Conservation (phyloP, 2,888 invertebrate genomes). For the Zaprionus lineosus region DNA sequence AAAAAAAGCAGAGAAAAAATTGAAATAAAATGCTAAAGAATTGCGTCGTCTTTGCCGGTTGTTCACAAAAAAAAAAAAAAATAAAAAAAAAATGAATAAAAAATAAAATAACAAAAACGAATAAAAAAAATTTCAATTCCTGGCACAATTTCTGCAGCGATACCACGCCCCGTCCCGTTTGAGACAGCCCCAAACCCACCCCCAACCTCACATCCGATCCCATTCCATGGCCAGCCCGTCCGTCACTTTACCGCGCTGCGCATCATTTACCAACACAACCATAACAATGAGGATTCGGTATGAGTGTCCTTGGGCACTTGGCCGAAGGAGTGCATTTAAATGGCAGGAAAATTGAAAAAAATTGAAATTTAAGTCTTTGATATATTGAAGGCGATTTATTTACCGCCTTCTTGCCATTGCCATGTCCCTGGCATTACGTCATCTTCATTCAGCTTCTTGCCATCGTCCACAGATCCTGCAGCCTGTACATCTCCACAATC, state of each 20-base stretch:
- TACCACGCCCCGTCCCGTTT: slow-evolving; percentile 47
- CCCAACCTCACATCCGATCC: neutral
- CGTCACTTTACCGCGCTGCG: slow-evolving; percentile 26
- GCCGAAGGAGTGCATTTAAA: slow-evolving; percentile 77
- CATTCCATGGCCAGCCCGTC: too few relatives aligned
- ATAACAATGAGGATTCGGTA: slow-evolving; percentile 56
- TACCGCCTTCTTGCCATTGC: slow-evolving; percentile 49
- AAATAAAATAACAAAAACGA: slow-evolving; percentile 30
- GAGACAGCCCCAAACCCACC: slow-evolving; percentile 1
- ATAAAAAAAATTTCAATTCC: slow-evolving; percentile 66
- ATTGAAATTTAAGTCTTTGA: slow-evolving; percentile 81
- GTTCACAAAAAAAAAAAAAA: slow-evolving; percentile 33
- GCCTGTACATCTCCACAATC: too few relatives aligned
- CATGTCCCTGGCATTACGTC: slow-evolving; percentile 46
- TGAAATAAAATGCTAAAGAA: slow-evolving; percentile 80
- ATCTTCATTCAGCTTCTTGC: slow-evolving; percentile 37
- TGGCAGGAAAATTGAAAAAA: slow-evolving; percentile 79
- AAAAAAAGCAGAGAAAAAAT: slow-evolving; percentile 72
- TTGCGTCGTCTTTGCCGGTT: slow-evolving; percentile 68
- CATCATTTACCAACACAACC: slow-evolving; percentile 71
- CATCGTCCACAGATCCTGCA: too few relatives aligned
- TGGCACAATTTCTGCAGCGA: slow-evolving; percentile 71
- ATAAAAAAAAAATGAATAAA: slow-evolving; percentile 41
- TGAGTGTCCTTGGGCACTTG: slow-evolving; percentile 33
- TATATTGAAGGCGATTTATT: slow-evolving; percentile 76